A percentile compares a stretch with the other conserved stretches of the same genome.
These are phyloP conservation scores for Pseudorhiza aurosa DNA, from an alignment of 30 jellyfish, hydroid and myxozoan species.

Conservation along the genomic window DNA sequence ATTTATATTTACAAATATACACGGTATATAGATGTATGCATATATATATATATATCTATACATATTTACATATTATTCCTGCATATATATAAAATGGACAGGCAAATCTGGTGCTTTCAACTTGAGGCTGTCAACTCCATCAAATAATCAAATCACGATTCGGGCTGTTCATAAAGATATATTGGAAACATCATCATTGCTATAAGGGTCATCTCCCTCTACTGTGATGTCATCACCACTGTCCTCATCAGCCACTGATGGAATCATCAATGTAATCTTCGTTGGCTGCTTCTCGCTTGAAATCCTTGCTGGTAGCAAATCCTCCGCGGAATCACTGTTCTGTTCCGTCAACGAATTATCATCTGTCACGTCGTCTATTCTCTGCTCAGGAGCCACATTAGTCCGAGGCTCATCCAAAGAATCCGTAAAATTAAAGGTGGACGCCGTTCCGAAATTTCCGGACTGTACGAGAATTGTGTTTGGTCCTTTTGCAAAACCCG, in stretches of 20 bases:
- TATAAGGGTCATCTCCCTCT: slow-evolving; percentile 57
- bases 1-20: neutral
- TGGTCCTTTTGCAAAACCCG: slow-evolving; percentile 11
- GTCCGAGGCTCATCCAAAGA: slow-evolving; percentile 38
- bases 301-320: neutral
- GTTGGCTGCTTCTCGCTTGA: slow-evolving; percentile 34
- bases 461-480: slow-evolving; percentile 59
- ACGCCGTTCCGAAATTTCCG: slow-evolving; percentile 42
- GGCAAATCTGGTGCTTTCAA: neutral
- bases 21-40: neutral
- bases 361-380: slow-evolving; percentile 2
- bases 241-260: slow-evolving; percentile 76
- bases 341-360: neutral
- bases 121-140: neutral
- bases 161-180: slow-evolving; percentile 39
- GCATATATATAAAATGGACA: neutral
- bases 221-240: slow-evolving; percentile 48
- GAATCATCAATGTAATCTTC: slow-evolving; percentile 58
- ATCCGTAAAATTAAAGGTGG: slow-evolving; percentile 59
- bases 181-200: slow-evolving; percentile 46
- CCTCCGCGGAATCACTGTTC: neutral
- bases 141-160: neutral
- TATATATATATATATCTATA: neutral
- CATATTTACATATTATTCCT: neutral
- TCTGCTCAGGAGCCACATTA: slow-evolving; percentile 20